Evolutionary conservation across 1,140 invertebrate genomes (phyloP), one percentile per base, ranked within the genome.

Genomic region (Danaus plexippus): DNA sequence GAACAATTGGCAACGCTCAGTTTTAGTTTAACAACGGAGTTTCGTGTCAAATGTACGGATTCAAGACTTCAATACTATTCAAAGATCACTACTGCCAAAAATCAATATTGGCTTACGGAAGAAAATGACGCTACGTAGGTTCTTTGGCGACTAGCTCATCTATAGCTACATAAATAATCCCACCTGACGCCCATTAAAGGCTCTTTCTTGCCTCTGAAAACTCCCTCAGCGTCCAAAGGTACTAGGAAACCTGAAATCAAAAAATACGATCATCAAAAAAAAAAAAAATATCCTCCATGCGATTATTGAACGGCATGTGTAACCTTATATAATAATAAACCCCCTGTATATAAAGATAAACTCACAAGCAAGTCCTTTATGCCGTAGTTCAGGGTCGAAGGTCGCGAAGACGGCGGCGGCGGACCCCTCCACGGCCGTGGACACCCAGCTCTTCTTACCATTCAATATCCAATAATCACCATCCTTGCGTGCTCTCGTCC

Each of bases 371-470:
- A 84, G 62, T 47, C 80, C 83, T 49, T 86, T 94, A 73, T 96
- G 93, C 64, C 92, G 92, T 51, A 90, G 80, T 40, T 80, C 80
- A 67, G 92, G 93, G 70, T 95, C 92, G 41, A 93, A 90, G 22
- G 92, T 94, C 5, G 94, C 94, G 87, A 95, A 94, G 15, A 95
- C 89, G 13, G 93, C 88, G 9, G 89, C 79, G 4, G 92, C 93
- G 61, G 91, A 88, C 1, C 93, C 90, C 77, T 94, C 92, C 62
- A 90, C 89, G 1, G 91, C 92, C 72, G 92, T 95, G 0, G 94
- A 94, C 11, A 95, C 94, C 92, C 92, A 94, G 11, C 92, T 90
- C 80, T 96, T 96, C 54, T 91, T 93, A 45, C 94, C 94, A 86
- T 94, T 95, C 42, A 95, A 72, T 6, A 94, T 70, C 89, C 90